phyloP scores from a whole-genome alignment of 2,113 vertebrate genomes.

The Apteryx owenii region DNA sequence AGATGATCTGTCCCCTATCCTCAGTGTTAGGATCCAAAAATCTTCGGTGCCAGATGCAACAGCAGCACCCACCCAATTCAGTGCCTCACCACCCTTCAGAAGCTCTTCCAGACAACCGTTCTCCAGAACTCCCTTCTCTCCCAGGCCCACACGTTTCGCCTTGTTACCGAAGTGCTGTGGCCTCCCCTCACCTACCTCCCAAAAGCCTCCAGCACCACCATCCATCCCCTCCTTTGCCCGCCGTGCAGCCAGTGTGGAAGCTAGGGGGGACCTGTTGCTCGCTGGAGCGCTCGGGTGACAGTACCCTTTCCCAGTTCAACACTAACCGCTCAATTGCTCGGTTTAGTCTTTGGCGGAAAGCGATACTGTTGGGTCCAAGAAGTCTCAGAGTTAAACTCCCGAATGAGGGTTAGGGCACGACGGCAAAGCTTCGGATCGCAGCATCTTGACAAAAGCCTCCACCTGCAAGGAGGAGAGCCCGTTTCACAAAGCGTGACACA shows the following conservation, averaged over 20 bases:
- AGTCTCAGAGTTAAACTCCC: neutral
- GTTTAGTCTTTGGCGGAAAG: neutral
- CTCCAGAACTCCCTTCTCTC: neutral
- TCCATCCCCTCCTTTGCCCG: too few relatives aligned
- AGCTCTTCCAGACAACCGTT: neutral
- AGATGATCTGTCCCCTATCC: neutral
- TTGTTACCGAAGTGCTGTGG: neutral
- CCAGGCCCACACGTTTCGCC: too few relatives aligned
- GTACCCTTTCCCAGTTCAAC: neutral
- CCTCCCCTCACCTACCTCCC: neutral
- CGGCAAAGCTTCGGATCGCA: rapidly evolving
- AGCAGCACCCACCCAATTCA: too few relatives aligned
- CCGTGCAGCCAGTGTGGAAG: too few relatives aligned
- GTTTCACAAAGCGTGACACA: too few relatives aligned
- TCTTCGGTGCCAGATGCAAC: too few relatives aligned
- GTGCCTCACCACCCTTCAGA: neutral
- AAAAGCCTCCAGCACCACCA: too few relatives aligned
- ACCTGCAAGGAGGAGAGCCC: slow-evolving; percentile 22
- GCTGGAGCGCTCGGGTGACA: too few relatives aligned
- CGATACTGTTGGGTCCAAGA: too few relatives aligned
- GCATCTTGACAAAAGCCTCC: neutral
- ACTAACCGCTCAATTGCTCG: too few relatives aligned
- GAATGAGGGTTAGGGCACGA: neutral
- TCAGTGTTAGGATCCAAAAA: rapidly evolving
- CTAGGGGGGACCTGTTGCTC: too few relatives aligned